These are phyloP conservation scores for Sycophila texana DNA, from an alignment of 2,888 invertebrate genomes.

Conservation along the genomic window DNA sequence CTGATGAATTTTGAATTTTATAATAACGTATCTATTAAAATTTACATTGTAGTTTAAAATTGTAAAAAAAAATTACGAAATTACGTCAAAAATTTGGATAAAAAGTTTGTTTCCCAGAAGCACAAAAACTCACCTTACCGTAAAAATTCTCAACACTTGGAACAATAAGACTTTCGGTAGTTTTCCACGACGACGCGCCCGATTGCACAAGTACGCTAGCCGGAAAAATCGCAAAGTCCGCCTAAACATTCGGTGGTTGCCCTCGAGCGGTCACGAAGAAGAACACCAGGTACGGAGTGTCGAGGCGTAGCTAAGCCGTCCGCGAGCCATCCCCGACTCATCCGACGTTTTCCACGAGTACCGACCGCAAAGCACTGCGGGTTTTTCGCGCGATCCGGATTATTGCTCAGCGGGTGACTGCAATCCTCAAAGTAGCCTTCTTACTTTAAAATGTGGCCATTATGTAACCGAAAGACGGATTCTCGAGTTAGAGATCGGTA, in stretches of 20 bases:
- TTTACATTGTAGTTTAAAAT: too few species aligned
- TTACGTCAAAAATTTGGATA: too few species aligned
- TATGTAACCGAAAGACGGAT: constrained; percentile 34
- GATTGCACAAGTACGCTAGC: constrained; percentile 23
- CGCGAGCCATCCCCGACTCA: constrained; percentile 56
- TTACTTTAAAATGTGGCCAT: background rate
- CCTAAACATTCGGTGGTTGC: constrained; percentile 19
- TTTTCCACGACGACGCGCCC: constrained; percentile 35
- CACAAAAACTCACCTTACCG: too few species aligned
- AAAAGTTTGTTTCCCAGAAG: too few species aligned
- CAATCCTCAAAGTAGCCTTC: background rate
- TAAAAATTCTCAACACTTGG: too few species aligned
- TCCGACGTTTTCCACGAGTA: constrained; percentile 65
- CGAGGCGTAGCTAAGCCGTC: constrained; percentile 63
- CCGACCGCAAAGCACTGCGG: constrained; percentile 49
- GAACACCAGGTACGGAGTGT: constrained; percentile 59
- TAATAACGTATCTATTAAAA: too few species aligned
- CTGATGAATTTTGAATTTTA: too few species aligned
- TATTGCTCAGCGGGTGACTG: constrained; percentile 47
- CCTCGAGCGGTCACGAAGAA: constrained; percentile 40
- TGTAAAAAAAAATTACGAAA: too few species aligned
- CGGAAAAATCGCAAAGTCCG: constrained; percentile 34
- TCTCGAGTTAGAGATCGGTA: background rate
- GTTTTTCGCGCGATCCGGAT: constrained; percentile 56
- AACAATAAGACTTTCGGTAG: constrained; percentile 52